Evolutionary conservation across 2,797 vertebrate genomes (phyloP), one percentile per base, ranked within the genome.

Genomic region (Todus mexicanus): DNA sequence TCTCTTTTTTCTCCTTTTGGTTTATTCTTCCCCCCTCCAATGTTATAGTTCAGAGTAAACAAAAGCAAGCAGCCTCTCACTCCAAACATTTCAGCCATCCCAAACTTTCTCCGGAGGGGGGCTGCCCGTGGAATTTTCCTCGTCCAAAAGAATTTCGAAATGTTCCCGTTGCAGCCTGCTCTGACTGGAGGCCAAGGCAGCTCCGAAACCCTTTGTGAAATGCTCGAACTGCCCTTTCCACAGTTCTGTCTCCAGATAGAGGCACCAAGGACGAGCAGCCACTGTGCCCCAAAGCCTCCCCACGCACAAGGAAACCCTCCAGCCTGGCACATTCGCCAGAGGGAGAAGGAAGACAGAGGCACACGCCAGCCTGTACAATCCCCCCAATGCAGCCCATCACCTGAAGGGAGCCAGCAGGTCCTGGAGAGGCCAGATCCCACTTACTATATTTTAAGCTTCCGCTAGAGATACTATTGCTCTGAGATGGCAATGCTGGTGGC

Each of bases 61-160:
- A 96, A 94, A 93, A 94, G 90, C 94, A 95, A 94, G 80, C 59
- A 91, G 85, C 86, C 73, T 95, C 88, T 95, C 86, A 84, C 90
- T 92, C 85, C 85, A 96, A 94, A 88, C 88, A 94, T 96, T 90
- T 95, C 93, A 96, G 92, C 73, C 92, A 96, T 95, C 88, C 80
- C 92, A 95, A 96, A 94, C 95, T 96, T 95, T 96, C 93, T 91
- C 93, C 2, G 12, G 73, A 95, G 95, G 94, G 94, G 95, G 93
- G 86, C 94, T 94, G 90, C 83, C 83, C 2, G 0, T 96, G 94
- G 95, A 95, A 96, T 95, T 94, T 95, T 96, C 94, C 93, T 93
- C 23, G 2, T 94, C 88, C 94, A 93, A 69, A 95, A 90, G 86
- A 94, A 94, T 96, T 96, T 96, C 88, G 83, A 96, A 96, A 96